Evolutionary conservation across 2,888 invertebrate genomes (phyloP), one percentile per base, ranked within the genome.

Genomic region (Dicranocentrus wangi): DNA sequence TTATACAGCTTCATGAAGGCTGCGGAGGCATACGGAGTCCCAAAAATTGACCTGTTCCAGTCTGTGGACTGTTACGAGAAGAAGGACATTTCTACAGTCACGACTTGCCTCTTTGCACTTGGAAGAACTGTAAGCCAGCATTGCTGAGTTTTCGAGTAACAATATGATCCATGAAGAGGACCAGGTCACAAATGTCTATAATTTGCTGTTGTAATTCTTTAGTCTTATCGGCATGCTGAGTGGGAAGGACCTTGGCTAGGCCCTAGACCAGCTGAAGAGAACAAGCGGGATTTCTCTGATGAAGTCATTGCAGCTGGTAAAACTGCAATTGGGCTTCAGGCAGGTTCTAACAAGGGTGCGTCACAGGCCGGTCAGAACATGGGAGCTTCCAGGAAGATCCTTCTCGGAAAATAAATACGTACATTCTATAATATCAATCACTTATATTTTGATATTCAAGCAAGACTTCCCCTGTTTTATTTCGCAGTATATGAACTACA

Each of bases 41-140:
- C 92, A 69, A 96, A 96, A 88, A 92, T 94, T 84, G 98, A 98
- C 89, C 93, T 95, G 72, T 98, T 98, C 93, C 97, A 98, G 90
- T 98, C 98, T 3, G 96, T 97, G 66, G 99, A 99, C 89, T 91
- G 99, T 69, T 98, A 94, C 92, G 98, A 99, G 89, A 94, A 95
- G 92, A 96, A 95, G 90, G 95, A 96, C 90, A 94, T 96, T 87
- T 92, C 93, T 23, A n/a, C 93, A 89, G 95, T 96, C 71, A 93
- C 94, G 88, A 94, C 93, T 89, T 94, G 95, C 86, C 91, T 96
- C 83, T 95, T 93, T 89, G 94, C 95, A 77, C 91, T 96, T 87
- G 96, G 95, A 87, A 93, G 96, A 89, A 92, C 93, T 90, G 94
- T 94, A 90, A 91, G 90, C 86, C 85, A 10, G n/a, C n/a, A n/a